Percentiles rank a stretch among this genome's conserved stretches.
Evolutionary conservation across 1,140 invertebrate genomes (phyloP).

Genomic region (Drosophila kurseongensis): DNA sequence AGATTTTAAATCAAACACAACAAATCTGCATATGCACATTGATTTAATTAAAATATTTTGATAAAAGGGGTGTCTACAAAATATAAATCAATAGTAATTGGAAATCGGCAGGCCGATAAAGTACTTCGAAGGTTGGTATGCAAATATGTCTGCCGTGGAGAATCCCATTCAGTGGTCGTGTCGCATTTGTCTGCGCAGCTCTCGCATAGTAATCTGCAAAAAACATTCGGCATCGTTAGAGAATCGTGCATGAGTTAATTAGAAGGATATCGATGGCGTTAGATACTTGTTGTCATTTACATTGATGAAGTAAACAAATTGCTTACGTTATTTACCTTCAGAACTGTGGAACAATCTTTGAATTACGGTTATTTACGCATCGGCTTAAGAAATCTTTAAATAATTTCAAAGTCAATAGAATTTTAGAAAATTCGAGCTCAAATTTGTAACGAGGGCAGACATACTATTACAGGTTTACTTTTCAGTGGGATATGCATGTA

Average conservation of each 20-base stretch:
- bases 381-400: constrained; percentile 41
- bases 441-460: constrained; percentile 14
- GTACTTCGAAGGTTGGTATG: not conserved
- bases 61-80: not conserved
- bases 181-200: constrained; percentile 64
- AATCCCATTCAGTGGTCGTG: constrained; percentile 32
- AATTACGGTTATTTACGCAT: constrained; percentile 49
- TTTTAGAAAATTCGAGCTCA: constrained; percentile 14
- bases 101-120: constrained; percentile 2
- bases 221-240: constrained; percentile 30
- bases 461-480: constrained; percentile 22
- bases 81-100: not conserved
- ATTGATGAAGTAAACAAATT: constrained; percentile 30
- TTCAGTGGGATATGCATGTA: constrained; percentile 7
- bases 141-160: not conserved
- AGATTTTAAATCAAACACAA: not conserved
- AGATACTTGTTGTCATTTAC: constrained; percentile 48
- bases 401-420: constrained; percentile 43
- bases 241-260: constrained; percentile 1
- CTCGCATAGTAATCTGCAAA: constrained; percentile 75
- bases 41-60: not conserved
- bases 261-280: constrained; percentile 17
- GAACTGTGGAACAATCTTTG: constrained; percentile 36
- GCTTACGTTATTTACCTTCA: constrained; percentile 57
- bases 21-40: no score